Conservation (phyloP, 2,113 vertebrate species). For the Halcyon senegalensis region DNA sequence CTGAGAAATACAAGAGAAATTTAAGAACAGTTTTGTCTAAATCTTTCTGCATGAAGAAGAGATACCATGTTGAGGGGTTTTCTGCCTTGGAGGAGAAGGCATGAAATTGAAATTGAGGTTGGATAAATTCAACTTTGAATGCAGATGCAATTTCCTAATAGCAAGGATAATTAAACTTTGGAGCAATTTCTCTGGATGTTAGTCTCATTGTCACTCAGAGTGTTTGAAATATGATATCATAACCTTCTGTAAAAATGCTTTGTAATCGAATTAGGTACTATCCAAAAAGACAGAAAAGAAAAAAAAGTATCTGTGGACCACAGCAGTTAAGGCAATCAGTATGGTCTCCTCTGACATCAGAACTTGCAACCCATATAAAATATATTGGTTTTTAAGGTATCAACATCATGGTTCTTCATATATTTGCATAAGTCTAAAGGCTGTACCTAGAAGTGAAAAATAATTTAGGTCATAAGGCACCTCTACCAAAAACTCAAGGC, state of each 20-base stretch:
- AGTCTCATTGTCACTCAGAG: neutral
- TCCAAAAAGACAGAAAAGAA: neutral
- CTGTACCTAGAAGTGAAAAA: neutral
- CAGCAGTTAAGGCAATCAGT: neutral
- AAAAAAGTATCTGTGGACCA: neutral
- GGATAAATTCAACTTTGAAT: neutral
- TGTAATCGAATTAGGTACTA: neutral
- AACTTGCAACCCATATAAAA: neutral
- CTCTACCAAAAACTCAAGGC: neutral
- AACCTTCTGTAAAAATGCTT: neutral
- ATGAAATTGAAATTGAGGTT: conserved; percentile 12
- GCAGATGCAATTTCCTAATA: neutral
- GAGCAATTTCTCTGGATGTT: conserved; percentile 2
- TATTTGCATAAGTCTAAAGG: neutral
- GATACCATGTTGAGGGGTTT: neutral
- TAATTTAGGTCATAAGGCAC: neutral
- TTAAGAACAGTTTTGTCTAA: neutral
- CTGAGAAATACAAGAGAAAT: neutral
- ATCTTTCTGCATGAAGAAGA: neutral
- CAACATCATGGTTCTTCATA: neutral
- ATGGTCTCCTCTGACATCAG: neutral
- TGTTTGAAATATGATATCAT: neutral
- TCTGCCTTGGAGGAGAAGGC: neutral
- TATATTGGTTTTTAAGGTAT: neutral
- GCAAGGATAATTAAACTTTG: conserved; percentile 35